Conservation (phyloP, 2,113 vertebrate species). For the Sigmodon hispidus region DNA sequence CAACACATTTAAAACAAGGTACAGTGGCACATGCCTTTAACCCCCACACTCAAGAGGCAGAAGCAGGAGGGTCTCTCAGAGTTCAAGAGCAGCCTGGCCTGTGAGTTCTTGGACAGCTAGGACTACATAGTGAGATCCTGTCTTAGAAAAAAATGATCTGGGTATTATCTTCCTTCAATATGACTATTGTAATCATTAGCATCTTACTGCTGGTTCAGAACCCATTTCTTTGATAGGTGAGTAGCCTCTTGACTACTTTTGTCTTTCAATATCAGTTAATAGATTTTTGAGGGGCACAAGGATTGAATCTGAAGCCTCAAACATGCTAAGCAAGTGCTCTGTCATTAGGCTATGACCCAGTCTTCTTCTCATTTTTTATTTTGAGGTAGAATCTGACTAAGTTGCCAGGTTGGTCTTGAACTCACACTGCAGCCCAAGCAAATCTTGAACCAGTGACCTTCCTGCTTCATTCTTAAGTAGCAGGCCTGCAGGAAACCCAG, state of each 20-base stretch:
- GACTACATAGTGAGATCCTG: neutral
- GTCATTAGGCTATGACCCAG: too few species aligned
- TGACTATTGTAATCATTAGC: neutral
- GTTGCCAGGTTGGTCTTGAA: neutral
- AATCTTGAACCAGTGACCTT: neutral
- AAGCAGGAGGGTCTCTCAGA: neutral
- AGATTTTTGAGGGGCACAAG: neutral
- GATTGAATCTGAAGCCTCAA: neutral
- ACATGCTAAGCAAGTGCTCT: neutral
- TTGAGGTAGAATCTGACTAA: neutral
- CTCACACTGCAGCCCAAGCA: neutral
- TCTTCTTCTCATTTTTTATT: neutral
- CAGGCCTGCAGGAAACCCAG: neutral
- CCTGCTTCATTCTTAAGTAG: neutral
- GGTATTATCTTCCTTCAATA: neutral
- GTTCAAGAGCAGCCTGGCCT: neutral
- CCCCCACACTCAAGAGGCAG: neutral
- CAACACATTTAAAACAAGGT: neutral
- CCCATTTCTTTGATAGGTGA: neutral
- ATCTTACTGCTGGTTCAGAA: neutral
- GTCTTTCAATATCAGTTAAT: neutral
- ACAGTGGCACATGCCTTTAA: neutral
- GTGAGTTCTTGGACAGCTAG: neutral
- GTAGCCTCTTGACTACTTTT: neutral
- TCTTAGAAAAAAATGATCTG: neutral